phyloP scores from a whole-genome alignment of 2,113 vertebrate species.

The Lampris incognitus region DNA sequence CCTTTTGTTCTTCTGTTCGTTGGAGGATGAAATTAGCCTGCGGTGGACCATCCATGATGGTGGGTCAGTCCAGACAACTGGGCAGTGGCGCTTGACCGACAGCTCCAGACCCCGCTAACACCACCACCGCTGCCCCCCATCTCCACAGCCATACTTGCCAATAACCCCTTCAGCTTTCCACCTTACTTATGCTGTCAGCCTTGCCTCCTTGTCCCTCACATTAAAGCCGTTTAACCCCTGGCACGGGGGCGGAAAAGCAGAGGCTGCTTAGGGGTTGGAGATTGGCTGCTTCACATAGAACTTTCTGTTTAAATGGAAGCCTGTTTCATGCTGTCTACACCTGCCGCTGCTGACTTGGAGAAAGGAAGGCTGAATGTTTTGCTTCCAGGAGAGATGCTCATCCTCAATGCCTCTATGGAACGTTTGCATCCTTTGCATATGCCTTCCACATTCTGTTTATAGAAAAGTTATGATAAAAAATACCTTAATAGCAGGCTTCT shows the following conservation, averaged over 20 bases:
- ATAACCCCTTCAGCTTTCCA: slow-evolving; percentile 17
- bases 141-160: slow-evolving; percentile 7
- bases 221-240: slow-evolving; percentile 68
- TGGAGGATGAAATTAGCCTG: slow-evolving; percentile 75
- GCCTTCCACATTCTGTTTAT: slow-evolving; percentile 30
- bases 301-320: slow-evolving; percentile 56
- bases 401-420: slow-evolving; percentile 26
- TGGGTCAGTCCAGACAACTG: slow-evolving; percentile 56
- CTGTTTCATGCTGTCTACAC: slow-evolving; percentile 31
- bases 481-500: too few relatives aligned
- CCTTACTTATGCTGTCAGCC: slow-evolving; percentile 36
- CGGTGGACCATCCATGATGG: slow-evolving; percentile 43
- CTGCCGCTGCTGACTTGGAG: slow-evolving; percentile 26
- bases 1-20: slow-evolving; percentile 60
- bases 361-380: slow-evolving; percentile 13
- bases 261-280: slow-evolving; percentile 13
- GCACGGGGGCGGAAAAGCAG: slow-evolving; percentile 49
- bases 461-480: too few relatives aligned
- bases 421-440: slow-evolving; percentile 27
- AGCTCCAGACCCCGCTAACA: slow-evolving; percentile 20
- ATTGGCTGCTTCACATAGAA: slow-evolving; percentile 37
- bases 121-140: slow-evolving; percentile 16
- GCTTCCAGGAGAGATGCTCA: slow-evolving; percentile 36
- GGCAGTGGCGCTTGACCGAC: slow-evolving; percentile 56
- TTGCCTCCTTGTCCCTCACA: slow-evolving; percentile 46